phyloP scores from a whole-genome alignment of 2,797 vertebrate species.

The Danio choprae region DNA sequence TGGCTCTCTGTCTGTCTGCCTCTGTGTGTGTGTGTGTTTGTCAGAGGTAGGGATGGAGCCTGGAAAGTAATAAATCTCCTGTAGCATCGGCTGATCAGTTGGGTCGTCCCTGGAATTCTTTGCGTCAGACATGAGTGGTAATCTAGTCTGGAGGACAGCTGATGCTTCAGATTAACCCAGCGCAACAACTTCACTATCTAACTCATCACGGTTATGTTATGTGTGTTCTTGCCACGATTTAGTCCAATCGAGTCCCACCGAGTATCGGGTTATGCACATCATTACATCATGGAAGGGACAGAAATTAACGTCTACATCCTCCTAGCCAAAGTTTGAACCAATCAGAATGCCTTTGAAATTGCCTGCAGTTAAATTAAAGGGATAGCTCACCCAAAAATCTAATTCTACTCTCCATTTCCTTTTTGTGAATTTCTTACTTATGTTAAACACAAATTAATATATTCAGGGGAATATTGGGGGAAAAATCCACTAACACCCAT shows the following conservation, averaged over 20 bases:
- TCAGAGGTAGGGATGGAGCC: slow-evolving; percentile 5
- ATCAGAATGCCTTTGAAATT: too few relatives aligned
- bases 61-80: slow-evolving; percentile 22
- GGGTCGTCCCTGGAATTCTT: slow-evolving; percentile 41
- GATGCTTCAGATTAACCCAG: slow-evolving; percentile 26
- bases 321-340: too few relatives aligned
- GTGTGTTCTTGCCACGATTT: background rate
- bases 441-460: too few relatives aligned
- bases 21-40: slow-evolving; percentile 18
- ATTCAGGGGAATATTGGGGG: too few relatives aligned
- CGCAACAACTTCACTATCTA: background rate
- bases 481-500: too few relatives aligned
- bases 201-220: background rate
- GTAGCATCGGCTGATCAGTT: slow-evolving; percentile 33
- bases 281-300: background rate
- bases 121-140: slow-evolving; percentile 25
- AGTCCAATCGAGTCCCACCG: background rate
- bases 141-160: slow-evolving; percentile 16
- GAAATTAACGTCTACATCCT: background rate
- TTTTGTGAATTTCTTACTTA: too few relatives aligned
- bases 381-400: too few relatives aligned
- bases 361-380: too few relatives aligned
- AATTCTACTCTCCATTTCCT: too few relatives aligned
- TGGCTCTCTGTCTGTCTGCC: background rate
- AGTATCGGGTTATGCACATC: background rate